Evolutionary conservation across 2,113 vertebrate genomes (phyloP), one percentile per base, ranked within the genome.

Genomic region (Stigmatopora argus): DNA sequence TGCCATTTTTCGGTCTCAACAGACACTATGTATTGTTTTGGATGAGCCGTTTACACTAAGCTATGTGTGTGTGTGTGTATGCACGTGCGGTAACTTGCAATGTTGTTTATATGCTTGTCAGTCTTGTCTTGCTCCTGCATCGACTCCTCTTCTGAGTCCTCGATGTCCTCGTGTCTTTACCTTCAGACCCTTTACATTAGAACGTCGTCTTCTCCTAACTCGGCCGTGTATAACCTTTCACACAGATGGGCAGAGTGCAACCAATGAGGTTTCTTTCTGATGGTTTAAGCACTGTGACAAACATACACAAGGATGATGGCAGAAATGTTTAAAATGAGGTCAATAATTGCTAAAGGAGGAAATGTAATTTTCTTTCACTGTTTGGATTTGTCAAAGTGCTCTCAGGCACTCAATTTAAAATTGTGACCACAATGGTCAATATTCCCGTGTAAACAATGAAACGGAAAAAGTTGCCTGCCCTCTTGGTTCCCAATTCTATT

Each of bases 21-120:
- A 73, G 70, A 79, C 79, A 83, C 77, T 83, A 62, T 78, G 81
- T 78, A 55, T 79, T 77, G 71, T 62, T 71, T 85, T 79, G 73
- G 72, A 86, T 77, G 71, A 73, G 64, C 70, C 71, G 72, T 83
- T 79, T 74, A 73, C 72, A 75, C 53, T 47, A n/a, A 63, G 44
- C 51, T 23, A 63, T 5, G 13, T 15, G 8, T 38, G 15, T 5
- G 13, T 15, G 8, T 38, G 38, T 41, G 9, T 7, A 9, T 41
- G 38, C 38, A 8, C 38, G 38, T 13, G 66, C 66, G 34, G 45
- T 53, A 44, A 17, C 47, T 18, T 46, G n/a, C 23, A 3, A 55
- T 31, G 31, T 15, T 62, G 35, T 69, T 49, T 23, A 64, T 73
- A 63, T 6, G 1, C 63, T 26, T 17, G 0, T 55, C 5, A 2